Conservation (phyloP, 2,888 invertebrate species). For the Villa cingulata region DNA sequence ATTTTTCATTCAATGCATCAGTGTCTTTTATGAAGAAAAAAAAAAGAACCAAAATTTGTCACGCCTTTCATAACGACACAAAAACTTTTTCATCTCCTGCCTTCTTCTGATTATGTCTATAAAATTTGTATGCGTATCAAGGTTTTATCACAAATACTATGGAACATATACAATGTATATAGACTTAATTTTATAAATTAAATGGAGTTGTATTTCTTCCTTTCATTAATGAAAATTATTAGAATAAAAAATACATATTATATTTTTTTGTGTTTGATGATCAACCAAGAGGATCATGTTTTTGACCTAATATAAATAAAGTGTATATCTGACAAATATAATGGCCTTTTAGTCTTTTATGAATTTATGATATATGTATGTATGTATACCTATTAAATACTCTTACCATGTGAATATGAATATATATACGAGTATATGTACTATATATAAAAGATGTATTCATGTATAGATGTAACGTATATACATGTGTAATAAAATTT, state of each 20-base stretch:
- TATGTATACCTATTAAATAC: too few species aligned
- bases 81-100: slow-evolving; percentile 1
- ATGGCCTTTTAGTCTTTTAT: background rate
- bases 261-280: background rate
- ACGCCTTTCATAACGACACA: slow-evolving; percentile 7
- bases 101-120: slow-evolving; percentile 1
- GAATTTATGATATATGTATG: too few species aligned
- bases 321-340: background rate
- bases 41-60: slow-evolving; percentile 10
- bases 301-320: background rate
- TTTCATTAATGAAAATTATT: background rate
- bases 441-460: too few species aligned
- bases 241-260: too few species aligned
- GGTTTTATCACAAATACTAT: background rate
- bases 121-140: background rate
- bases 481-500: too few species aligned
- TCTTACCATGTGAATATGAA: background rate
- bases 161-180: too few species aligned
- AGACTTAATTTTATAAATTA: too few species aligned
- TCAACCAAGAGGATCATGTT: background rate
- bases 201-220: too few species aligned
- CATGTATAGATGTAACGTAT: too few species aligned
- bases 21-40: background rate
- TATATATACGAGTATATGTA: background rate
- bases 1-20: background rate